phyloP scores from a whole-genome alignment of 2,797 vertebrate genomes.

The Leontocebus nigricollis region DNA sequence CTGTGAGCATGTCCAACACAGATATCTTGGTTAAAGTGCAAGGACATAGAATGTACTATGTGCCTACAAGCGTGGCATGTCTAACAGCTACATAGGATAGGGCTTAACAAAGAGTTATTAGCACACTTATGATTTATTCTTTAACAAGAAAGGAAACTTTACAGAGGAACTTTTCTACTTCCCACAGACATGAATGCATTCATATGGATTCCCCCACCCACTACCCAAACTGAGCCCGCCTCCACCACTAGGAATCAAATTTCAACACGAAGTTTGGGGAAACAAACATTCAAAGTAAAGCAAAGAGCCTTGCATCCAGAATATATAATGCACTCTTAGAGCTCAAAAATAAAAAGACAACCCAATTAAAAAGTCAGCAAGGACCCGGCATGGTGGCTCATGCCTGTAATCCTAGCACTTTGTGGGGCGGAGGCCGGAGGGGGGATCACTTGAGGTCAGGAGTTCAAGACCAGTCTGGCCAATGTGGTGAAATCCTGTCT shows the following conservation, averaged over 20 bases:
- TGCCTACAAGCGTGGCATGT: no score
- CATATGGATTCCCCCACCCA: not conserved
- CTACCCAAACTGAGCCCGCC: not conserved
- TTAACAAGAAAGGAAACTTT: no score
- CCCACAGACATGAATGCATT: not conserved
- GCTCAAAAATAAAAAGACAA: not conserved
- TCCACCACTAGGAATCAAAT: not conserved
- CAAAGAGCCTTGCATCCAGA: not conserved
- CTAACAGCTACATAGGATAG: no score
- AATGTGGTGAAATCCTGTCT: not conserved
- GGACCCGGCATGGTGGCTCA: rapidly evolving
- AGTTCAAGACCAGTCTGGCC: not conserved
- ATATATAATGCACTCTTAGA: not conserved
- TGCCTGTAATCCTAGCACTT: not conserved
- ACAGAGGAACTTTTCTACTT: no score
- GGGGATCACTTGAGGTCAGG: not conserved
- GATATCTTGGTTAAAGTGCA: no score
- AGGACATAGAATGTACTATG: no score
- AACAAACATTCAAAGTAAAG: no score
- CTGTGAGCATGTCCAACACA: no score
- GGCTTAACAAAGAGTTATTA: no score
- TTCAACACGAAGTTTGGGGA: not conserved
- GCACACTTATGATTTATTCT: no score
- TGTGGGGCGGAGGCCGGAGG: not conserved
- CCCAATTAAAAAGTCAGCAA: not conserved